Evolutionary conservation across 2,888 invertebrate genomes (phyloP).

Genomic region (Agrochola litura): DNA sequence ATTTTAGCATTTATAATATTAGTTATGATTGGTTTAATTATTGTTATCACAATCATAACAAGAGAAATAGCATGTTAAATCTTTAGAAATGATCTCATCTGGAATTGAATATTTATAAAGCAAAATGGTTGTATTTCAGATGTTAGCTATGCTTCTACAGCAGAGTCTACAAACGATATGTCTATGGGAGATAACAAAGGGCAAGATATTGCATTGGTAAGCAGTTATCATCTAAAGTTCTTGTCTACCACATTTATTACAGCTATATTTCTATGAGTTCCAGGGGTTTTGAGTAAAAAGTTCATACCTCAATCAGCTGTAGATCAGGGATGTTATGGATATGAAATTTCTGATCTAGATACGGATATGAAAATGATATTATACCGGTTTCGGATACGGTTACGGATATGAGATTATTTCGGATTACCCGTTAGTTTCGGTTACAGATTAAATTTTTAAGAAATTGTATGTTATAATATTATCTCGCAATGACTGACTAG

Average conservation of each 20-base stretch:
- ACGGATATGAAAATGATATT: too few relatives aligned
- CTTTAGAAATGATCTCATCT: neutral
- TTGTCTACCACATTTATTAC: neutral
- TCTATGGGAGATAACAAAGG: constrained; percentile 79
- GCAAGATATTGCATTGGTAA: constrained; percentile 85
- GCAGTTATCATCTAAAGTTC: constrained; percentile 4
- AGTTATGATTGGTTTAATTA: neutral
- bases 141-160: constrained; percentile 85
- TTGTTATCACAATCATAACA: neutral
- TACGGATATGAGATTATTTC: too few relatives aligned
- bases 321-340: neutral
- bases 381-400: too few relatives aligned
- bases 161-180: constrained; percentile 83
- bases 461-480: too few relatives aligned
- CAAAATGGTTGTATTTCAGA: constrained; percentile 73
- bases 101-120: neutral
- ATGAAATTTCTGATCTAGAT: too few relatives aligned
- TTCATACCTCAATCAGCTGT: neutral
- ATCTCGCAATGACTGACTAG: too few relatives aligned
- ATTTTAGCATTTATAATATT: too few relatives aligned
- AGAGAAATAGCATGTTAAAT: neutral
- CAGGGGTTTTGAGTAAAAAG: neutral
- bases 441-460: too few relatives aligned
- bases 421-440: too few relatives aligned
- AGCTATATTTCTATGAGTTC: neutral